phyloP scores from a whole-genome alignment of 2,797 vertebrate species.

The Pogoniulus pusillus region DNA sequence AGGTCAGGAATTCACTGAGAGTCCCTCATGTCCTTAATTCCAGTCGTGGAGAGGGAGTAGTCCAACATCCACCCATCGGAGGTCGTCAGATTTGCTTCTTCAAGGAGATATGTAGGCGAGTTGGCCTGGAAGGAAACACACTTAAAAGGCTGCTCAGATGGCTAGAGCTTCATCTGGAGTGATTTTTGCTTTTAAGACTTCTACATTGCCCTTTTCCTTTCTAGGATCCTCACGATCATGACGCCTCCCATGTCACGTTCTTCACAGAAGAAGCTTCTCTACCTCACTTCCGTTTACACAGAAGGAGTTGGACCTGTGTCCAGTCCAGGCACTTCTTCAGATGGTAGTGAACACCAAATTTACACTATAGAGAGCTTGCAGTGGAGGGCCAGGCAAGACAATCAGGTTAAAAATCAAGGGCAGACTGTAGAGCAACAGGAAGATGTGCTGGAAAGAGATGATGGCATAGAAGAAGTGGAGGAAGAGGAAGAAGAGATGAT shows the following conservation, averaged over 20 bases:
- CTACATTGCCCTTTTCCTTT: neutral
- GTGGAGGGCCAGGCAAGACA: slow-evolving; percentile 76
- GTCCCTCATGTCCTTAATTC: neutral
- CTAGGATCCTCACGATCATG: slow-evolving; percentile 89
- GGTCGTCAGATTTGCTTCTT: neutral
- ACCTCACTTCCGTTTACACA: slow-evolving; percentile 90
- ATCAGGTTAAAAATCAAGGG: slow-evolving; percentile 16
- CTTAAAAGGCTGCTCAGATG: neutral
- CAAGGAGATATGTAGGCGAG: neutral
- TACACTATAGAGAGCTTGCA: slow-evolving; percentile 91
- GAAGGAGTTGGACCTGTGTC: slow-evolving; percentile 71
- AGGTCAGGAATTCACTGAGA: neutral
- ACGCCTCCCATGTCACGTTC: slow-evolving; percentile 83
- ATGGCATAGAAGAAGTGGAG: slow-evolving; percentile 75
- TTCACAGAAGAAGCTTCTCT: slow-evolving; percentile 85
- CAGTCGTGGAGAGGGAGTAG: neutral
- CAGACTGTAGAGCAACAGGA: slow-evolving; percentile 45
- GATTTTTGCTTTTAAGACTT: neutral
- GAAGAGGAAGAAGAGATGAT: slow-evolving; percentile 79
- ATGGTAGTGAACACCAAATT: slow-evolving; percentile 75
- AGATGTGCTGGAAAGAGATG: slow-evolving; percentile 57
- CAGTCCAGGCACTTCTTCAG: slow-evolving; percentile 19
- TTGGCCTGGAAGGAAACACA: neutral
- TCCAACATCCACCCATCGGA: neutral
- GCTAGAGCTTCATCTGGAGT: neutral